phyloP scores from a whole-genome alignment of 1,140 invertebrate genomes.

The Bombus superbus region DNA sequence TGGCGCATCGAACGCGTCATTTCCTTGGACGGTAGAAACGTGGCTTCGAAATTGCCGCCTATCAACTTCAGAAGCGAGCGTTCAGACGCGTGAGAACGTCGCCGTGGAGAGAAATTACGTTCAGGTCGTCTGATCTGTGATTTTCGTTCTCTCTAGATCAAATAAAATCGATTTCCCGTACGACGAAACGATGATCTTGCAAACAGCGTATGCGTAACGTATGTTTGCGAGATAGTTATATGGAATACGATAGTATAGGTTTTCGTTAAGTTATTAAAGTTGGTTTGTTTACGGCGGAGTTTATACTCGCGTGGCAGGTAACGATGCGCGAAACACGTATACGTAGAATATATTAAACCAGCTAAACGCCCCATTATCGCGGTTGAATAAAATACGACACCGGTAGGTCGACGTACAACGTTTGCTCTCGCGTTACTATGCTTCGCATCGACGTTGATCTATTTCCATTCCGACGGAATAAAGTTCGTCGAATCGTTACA shows the following conservation, averaged over 20 bases:
- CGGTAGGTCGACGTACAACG: background rate
- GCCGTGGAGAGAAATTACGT: background rate
- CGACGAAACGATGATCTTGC: too few species aligned
- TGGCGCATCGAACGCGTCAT: background rate
- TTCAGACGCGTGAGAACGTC: background rate
- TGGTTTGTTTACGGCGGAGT: background rate
- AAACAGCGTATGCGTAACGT: too few species aligned
- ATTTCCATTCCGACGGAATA: background rate
- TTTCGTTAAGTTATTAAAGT: background rate
- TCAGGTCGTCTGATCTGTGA: rapidly evolving
- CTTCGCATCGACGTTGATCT: background rate
- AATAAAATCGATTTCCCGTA: background rate
- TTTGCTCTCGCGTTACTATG: background rate
- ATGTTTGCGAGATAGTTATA: background rate
- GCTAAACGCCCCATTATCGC: too few species aligned
- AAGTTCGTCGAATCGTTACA: background rate
- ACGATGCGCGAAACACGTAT: too few species aligned
- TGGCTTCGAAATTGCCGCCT: background rate
- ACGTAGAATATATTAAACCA: too few species aligned
- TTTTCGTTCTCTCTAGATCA: background rate
- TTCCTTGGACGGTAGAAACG: background rate
- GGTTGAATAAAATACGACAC: background rate
- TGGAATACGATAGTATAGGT: background rate
- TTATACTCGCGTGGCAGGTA: too few species aligned
- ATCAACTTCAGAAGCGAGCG: background rate